These are phyloP conservation scores for Lucinisca nassula DNA, from an alignment of 2,888 invertebrate genomes.

Conservation along the genomic window DNA sequence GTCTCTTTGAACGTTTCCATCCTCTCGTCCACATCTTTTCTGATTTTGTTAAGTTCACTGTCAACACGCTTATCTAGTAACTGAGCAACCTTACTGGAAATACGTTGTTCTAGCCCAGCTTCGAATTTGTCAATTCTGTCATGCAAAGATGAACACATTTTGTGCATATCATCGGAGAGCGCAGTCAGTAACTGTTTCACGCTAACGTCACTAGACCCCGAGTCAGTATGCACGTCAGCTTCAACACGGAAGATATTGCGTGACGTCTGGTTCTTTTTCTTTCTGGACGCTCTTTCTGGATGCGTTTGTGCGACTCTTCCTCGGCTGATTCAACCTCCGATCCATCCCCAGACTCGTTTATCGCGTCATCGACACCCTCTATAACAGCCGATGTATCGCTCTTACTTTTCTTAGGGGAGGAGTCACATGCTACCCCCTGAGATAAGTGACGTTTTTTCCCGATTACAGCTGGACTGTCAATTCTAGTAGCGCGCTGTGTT, in stretches of 20 bases:
- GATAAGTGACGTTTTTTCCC: too few species aligned
- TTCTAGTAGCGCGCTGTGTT: background rate
- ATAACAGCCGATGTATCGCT: too few species aligned
- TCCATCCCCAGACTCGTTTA: too few species aligned
- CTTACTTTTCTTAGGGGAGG: too few species aligned
- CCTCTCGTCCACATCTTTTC: constrained; percentile 7
- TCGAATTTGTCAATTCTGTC: constrained; percentile 27
- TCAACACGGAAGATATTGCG: background rate
- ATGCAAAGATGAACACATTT: constrained; percentile 13
- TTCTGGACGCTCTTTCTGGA: background rate
- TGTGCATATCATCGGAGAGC: constrained; percentile 34
- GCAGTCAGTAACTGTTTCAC: background rate
- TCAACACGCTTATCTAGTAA: constrained; percentile 30
- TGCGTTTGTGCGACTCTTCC: background rate
- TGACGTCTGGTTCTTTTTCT: background rate
- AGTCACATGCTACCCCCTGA: too few species aligned
- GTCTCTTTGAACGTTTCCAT: constrained; percentile 17
- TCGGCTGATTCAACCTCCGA: too few species aligned
- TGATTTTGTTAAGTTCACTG: constrained; percentile 15
- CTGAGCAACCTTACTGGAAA: constrained; percentile 15
- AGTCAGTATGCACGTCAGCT: background rate
- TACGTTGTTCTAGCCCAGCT: constrained; percentile 17
- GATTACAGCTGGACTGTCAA: too few species aligned
- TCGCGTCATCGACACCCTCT: too few species aligned
- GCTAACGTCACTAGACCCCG: background rate